Evolutionary conservation across 2,113 vertebrate genomes (phyloP).

Genomic region (Nycticebus coucang): DNA sequence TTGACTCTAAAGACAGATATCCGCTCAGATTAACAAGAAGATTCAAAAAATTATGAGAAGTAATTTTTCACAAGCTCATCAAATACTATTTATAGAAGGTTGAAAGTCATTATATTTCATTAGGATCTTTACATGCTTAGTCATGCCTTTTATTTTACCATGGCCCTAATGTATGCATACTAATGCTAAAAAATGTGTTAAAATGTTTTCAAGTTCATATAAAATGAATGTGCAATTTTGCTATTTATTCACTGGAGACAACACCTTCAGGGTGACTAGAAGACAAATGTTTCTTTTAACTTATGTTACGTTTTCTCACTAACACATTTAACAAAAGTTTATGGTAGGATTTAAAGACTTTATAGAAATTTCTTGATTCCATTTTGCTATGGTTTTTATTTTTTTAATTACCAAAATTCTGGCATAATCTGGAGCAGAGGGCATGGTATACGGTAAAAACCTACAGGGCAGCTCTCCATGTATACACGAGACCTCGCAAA

Average conservation of each 20-base stretch:
- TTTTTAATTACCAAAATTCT: background rate
- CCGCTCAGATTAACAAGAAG: background rate
- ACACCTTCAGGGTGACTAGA: background rate
- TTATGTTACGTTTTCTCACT: background rate
- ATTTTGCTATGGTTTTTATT: conserved; percentile 8
- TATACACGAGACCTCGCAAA: background rate
- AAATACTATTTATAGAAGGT: background rate
- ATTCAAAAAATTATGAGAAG: background rate
- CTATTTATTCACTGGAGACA: background rate
- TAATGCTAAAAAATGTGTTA: background rate
- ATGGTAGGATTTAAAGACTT: background rate
- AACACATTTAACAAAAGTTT: background rate
- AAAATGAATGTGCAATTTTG: background rate
- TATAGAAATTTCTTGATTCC: background rate
- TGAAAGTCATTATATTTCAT: background rate
- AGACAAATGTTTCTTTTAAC: background rate
- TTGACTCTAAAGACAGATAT: background rate
- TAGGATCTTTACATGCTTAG: background rate
- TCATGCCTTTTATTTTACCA: background rate
- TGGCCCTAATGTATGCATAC: background rate
- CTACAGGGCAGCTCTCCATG: background rate
- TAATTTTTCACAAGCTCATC: background rate
- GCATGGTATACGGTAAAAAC: background rate
- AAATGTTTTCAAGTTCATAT: conserved; percentile 18
- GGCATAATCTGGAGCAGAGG: background rate